Conservation (phyloP, 1,140 invertebrate species). For the honey bee (Apis mellifera) region DNA sequence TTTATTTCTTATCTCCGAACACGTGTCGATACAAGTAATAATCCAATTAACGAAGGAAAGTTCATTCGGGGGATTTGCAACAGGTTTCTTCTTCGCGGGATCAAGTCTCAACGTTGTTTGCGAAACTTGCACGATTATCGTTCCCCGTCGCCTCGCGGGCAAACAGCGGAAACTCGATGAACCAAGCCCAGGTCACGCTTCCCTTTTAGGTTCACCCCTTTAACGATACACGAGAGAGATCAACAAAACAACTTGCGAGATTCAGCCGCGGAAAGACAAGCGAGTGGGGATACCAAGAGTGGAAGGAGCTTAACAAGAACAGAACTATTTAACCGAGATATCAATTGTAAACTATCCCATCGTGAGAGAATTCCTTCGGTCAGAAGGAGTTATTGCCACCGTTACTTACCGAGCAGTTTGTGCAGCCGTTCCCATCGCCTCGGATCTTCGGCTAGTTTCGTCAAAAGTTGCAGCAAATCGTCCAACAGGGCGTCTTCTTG, state of each 20-base stretch:
- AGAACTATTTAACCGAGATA: slow-evolving; percentile 1
- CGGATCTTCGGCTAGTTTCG: slow-evolving; percentile 69
- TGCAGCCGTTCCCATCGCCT: slow-evolving; percentile 67
- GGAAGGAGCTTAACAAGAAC: background rate
- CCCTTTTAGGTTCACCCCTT: background rate
- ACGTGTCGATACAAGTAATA: background rate
- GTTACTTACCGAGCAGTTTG: slow-evolving; percentile 72
- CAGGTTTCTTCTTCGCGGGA: background rate
- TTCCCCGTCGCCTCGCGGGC: background rate
- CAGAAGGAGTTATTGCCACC: too few relatives aligned
- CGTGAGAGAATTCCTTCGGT: background rate
- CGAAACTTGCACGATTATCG: slow-evolving; percentile 1
- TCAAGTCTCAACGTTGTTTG: background rate
- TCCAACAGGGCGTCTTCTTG: slow-evolving; percentile 66
- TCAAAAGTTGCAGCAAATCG: slow-evolving; percentile 70
- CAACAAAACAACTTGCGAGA: background rate
- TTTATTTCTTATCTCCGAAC: too few relatives aligned
- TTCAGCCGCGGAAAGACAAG: background rate
- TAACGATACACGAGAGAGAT: background rate
- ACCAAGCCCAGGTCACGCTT: background rate
- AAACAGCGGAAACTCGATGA: background rate
- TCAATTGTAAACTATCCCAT: background rate
- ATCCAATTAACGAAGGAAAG: background rate
- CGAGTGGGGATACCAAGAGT: background rate
- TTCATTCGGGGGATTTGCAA: background rate